phyloP scores from a whole-genome alignment of 2,113 vertebrate species.

The Phaethon lepturus region DNA sequence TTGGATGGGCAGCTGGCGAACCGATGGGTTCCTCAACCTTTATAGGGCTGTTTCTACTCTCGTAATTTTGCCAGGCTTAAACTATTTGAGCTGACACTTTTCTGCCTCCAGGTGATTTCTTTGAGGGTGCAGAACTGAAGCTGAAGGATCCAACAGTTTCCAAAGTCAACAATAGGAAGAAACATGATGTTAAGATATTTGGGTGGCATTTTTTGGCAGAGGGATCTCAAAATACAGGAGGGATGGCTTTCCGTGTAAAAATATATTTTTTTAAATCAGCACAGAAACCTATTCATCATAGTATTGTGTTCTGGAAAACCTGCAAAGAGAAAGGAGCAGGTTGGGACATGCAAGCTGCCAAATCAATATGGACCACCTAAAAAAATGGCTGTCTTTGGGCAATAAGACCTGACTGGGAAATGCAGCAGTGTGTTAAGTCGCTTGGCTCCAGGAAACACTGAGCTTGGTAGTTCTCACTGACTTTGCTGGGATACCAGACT shows the following conservation, averaged over 20 bases:
- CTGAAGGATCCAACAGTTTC: not conserved
- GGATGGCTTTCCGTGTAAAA: not conserved
- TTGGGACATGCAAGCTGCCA: not conserved
- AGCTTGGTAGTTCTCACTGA: not conserved
- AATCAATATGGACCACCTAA: not conserved
- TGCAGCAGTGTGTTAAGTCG: not conserved
- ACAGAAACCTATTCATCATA: not conserved
- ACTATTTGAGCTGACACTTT: not conserved
- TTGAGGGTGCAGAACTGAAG: not conserved
- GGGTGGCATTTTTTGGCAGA: not conserved
- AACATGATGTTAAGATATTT: not conserved
- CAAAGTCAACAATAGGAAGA: not conserved
- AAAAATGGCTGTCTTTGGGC: not conserved
- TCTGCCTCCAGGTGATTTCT: not conserved
- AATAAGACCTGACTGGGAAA: not conserved
- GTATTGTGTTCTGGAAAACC: not conserved
- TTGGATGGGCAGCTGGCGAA: not conserved
- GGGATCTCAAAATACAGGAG: not conserved
- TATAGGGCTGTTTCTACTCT: not conserved
- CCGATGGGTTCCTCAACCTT: not conserved
- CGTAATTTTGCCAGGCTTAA: not conserved
- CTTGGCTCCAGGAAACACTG: not conserved
- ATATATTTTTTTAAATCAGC: accelerated
- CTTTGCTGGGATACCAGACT: not conserved
- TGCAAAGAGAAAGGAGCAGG: not conserved